Evolutionary conservation across 2,797 vertebrate species (phyloP), one percentile per base, ranked within the genome.

Genomic region (Eulemur albifrons): DNA sequence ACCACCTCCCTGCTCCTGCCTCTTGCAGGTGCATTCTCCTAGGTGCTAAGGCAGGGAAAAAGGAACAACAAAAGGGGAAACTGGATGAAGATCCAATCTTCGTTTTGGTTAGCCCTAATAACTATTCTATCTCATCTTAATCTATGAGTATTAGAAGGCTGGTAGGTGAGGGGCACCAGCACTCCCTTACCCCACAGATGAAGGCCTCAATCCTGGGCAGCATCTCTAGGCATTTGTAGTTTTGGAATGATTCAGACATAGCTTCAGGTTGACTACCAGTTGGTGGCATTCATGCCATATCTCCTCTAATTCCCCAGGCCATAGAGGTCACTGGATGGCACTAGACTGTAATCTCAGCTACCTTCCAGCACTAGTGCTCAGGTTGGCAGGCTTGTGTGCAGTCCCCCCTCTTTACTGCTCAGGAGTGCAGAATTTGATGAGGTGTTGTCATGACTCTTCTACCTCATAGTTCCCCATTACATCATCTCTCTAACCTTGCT

Each of bases 101-200:
- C n/a, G 30, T 5, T 7, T 73, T n/a, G 73, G 5, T 11, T 27
- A 91, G 7, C 27, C 2, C 21, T 5, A 48, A 15, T 4, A 20
- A 15, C 48, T 54, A 0, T 25, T 92, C 17, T 73, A 0, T 30
- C 30, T 52, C 2, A 0, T 52, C 27, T 50, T 40, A 10, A 18
- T 59, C 80, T 54, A 1, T 95, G 79, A 76, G 3, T 21, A 5
- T 38, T 32, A 3, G 12, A 32, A 69, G 32, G 3, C n/a, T 80
- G 50, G 32, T 57, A 48, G n/a, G 13, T 75, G 9, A 32, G 38
- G 13, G 4, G 0, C 11, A 1, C 13, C 48, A 14, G 18, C 13
- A 32, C 63, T 35, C 61, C 14, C 18, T 43, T 30, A 8, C 11
- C 11, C 63, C 35, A 10, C 13, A 25, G 27, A 40, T 32, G 27